These are phyloP conservation scores for Nannospalax galili DNA, from an alignment of 2,113 vertebrate genomes.

Conservation along the genomic window DNA sequence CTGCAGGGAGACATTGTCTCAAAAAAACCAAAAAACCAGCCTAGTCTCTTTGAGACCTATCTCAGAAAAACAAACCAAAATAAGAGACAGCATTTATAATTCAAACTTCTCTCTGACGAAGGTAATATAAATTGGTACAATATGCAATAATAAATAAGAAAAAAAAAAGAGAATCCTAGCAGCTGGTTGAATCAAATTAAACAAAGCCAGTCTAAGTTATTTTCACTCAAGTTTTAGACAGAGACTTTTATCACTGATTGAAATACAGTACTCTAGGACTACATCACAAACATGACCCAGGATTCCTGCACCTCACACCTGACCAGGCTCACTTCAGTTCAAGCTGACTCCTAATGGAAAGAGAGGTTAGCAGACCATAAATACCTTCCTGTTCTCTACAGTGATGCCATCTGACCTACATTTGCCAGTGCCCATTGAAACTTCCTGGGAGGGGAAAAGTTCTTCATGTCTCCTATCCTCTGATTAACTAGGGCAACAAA, in stretches of 20 bases:
- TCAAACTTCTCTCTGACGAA: slow-evolving; percentile 75
- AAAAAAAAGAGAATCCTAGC: slow-evolving; percentile 50
- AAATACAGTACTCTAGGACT: slow-evolving; percentile 31
- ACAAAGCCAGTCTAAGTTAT: slow-evolving; percentile 26
- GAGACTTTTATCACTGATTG: slow-evolving; percentile 34
- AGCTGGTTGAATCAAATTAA: slow-evolving; percentile 26
- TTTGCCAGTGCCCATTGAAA: slow-evolving; percentile 88
- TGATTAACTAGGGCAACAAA: slow-evolving; percentile 84
- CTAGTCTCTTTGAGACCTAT: too few species aligned
- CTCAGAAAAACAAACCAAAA: too few species aligned
- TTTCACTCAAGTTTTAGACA: slow-evolving; percentile 13
- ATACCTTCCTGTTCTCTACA: slow-evolving; percentile 86
- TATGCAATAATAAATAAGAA: slow-evolving; percentile 39
- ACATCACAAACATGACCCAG: background rate
- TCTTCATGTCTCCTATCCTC: slow-evolving; percentile 84
- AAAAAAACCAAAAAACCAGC: too few species aligned
- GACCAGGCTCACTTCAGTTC: slow-evolving; percentile 77
- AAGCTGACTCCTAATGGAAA: slow-evolving; percentile 81
- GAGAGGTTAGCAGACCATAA: slow-evolving; percentile 84
- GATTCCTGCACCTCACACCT: slow-evolving; percentile 21
- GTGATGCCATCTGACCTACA: slow-evolving; percentile 91
- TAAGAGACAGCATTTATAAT: slow-evolving; percentile 78
- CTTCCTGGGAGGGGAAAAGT: slow-evolving; percentile 80
- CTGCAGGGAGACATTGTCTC: too few species aligned
- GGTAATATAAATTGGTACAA: slow-evolving; percentile 78